These are phyloP conservation scores for Stenichneumon culpator DNA, from an alignment of 2,888 invertebrate genomes.

Conservation along the genomic window DNA sequence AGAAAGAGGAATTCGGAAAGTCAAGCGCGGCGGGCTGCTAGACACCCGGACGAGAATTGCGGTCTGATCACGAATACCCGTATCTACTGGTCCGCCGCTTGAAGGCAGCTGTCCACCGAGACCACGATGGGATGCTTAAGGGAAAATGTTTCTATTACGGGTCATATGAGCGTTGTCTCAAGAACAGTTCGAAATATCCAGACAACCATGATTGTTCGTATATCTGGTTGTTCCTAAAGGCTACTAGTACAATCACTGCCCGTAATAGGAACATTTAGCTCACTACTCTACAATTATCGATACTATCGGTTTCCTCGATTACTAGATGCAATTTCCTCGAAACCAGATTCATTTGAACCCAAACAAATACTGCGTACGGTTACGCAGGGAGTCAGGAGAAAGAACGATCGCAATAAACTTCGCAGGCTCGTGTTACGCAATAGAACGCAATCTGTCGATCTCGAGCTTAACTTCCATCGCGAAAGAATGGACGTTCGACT, in stretches of 20 bases:
- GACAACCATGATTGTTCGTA: too few species aligned
- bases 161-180: too few species aligned
- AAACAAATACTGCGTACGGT: conserved; percentile 13
- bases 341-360: conserved; percentile 22
- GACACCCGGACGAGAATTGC: not conserved
- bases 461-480: conserved; percentile 8
- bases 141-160: too few species aligned
- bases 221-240: too few species aligned
- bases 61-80: conserved; percentile 34
- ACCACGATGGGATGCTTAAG: not conserved
- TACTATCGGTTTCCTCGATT: conserved; percentile 21
- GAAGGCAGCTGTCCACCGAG: conserved; percentile 24
- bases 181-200: too few species aligned
- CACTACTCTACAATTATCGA: conserved; percentile 18
- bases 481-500: not conserved
- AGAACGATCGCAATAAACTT: not conserved
- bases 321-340: not conserved
- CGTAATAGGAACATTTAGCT: too few species aligned
- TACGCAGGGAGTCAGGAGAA: not conserved
- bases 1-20: conserved; percentile 49
- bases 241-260: too few species aligned
- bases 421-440: not conserved
- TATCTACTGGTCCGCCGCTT: conserved; percentile 38
- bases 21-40: conserved; percentile 11
- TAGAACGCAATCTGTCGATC: conserved; percentile 30